Percentiles rank a stretch among this genome's conserved stretches.
Evolutionary conservation across 2,888 invertebrate genomes (phyloP).

Genomic region (Fissipunctia ypsillon): DNA sequence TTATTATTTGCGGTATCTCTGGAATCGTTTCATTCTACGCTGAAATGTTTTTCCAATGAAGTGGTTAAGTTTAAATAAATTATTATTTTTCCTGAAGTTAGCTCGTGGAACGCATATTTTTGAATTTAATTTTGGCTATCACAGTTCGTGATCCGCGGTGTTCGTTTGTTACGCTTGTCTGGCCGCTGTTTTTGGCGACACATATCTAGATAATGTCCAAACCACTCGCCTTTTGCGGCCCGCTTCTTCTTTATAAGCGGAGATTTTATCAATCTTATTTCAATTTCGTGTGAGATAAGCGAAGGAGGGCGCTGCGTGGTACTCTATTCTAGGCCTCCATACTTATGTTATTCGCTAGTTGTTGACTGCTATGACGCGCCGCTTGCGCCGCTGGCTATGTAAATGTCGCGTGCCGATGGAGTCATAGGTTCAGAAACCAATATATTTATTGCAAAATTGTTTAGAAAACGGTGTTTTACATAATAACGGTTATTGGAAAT

Average conservation of each 20-base stretch:
- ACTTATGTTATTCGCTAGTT: slow-evolving; percentile 46
- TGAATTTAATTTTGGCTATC: slow-evolving; percentile 77
- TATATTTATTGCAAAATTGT: slow-evolving; percentile 85
- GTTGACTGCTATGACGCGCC: slow-evolving; percentile 66
- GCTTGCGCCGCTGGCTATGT: slow-evolving; percentile 76
- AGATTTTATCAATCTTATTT: slow-evolving; percentile 84
- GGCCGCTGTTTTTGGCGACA: slow-evolving; percentile 82
- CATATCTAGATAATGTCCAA: slow-evolving; percentile 83
- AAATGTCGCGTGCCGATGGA: slow-evolving; percentile 89
- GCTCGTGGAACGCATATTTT: slow-evolving; percentile 44
- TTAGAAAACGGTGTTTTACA: slow-evolving; percentile 82
- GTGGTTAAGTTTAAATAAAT: slow-evolving; percentile 31
- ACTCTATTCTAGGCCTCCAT: slow-evolving; percentile 54
- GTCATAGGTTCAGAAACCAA: slow-evolving; percentile 86
- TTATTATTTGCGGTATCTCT: slow-evolving; percentile 42
- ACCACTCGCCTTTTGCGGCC: slow-evolving; percentile 81
- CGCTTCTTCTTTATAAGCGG: slow-evolving; percentile 77
- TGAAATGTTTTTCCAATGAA: slow-evolving; percentile 39
- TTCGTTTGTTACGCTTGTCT: slow-evolving; percentile 80
- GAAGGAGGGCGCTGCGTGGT: slow-evolving; percentile 73
- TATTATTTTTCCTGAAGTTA: slow-evolving; percentile 30
- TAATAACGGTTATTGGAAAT: slow-evolving; percentile 77
- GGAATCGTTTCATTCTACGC: slow-evolving; percentile 32
- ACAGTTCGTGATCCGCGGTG: slow-evolving; percentile 71
- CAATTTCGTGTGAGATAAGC: slow-evolving; percentile 81